phyloP scores from a whole-genome alignment of 2,797 vertebrate species.

The Coendou prehensilis region DNA sequence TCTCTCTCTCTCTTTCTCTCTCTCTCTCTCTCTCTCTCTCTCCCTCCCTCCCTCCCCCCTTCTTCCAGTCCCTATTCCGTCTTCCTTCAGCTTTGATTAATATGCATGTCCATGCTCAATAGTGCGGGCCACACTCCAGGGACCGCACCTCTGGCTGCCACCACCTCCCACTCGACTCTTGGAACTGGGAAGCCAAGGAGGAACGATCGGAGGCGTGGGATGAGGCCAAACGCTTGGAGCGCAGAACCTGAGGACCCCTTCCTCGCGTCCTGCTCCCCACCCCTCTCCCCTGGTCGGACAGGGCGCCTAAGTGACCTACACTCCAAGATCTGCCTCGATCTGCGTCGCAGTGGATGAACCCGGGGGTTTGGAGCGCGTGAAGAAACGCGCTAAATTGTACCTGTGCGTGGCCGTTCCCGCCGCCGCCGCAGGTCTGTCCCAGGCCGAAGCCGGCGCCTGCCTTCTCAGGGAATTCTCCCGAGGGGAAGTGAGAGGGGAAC shows the following conservation, averaged over 20 bases:
- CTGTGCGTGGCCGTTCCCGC: constrained; percentile 86
- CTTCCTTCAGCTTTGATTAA: constrained; percentile 73
- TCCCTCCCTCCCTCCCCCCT: not conserved
- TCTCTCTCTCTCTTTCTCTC: not conserved
- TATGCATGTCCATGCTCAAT: constrained; percentile 72
- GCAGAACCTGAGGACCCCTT: not conserved
- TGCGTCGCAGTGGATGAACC: not conserved
- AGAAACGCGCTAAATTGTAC: constrained; percentile 88
- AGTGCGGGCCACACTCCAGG: constrained; percentile 69
- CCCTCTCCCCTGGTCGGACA: constrained; percentile 30
- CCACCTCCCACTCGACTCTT: constrained; percentile 64
- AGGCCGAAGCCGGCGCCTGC: constrained; percentile 77
- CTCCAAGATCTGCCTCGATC: constrained; percentile 53
- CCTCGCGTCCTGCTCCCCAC: not conserved
- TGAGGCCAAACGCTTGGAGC: not conserved
- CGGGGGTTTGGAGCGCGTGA: constrained; percentile 81
- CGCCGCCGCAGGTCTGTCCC: constrained; percentile 82
- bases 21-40: not conserved
- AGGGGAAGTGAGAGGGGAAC: constrained; percentile 78
- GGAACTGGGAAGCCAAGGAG: not conserved
- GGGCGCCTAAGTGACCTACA: constrained; percentile 39
- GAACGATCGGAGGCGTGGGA: not conserved
- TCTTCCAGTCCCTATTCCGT: not conserved
- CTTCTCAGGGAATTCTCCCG: constrained; percentile 83
- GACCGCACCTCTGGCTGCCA: constrained; percentile 37